A percentile compares a stretch with the other conserved stretches of the same genome.
phyloP scores from a whole-genome alignment of 2,888 invertebrate species.

The Drosophila paranaensis region DNA sequence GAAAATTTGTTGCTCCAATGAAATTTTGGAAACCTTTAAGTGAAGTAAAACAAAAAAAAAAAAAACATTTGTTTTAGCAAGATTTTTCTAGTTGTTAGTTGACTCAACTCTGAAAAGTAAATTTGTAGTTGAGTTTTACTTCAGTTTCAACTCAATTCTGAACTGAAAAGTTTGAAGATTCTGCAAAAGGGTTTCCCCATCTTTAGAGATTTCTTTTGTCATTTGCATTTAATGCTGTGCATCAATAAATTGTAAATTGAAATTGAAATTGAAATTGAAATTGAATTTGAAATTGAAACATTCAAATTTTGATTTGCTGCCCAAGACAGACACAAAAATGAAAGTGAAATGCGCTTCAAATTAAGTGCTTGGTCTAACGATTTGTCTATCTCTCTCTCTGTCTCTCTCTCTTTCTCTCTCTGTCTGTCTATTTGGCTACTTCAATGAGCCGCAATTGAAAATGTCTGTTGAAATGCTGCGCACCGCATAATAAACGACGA shows the following conservation, averaged over 20 bases:
- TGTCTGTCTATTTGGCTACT: conserved; percentile 50
- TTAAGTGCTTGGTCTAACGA: conserved; percentile 58
- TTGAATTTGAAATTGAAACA: conserved; percentile 51
- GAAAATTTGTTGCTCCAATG: no score
- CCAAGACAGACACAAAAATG: conserved; percentile 54
- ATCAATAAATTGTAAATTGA: conserved; percentile 65
- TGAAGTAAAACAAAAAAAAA: no score
- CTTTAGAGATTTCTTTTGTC: conserved; percentile 34
- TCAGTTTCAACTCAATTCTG: neutral
- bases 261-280: conserved; percentile 67
- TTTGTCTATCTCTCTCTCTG: conserved; percentile 8
- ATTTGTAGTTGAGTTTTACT: neutral
- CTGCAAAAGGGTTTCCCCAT: neutral
- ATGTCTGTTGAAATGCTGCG: conserved; percentile 71
- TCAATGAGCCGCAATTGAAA: conserved; percentile 75
- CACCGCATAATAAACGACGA: conserved; percentile 66
- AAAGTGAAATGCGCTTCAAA: conserved; percentile 79
- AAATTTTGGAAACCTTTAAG: no score
- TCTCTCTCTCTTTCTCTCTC: neutral
- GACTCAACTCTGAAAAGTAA: neutral
- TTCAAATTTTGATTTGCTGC: conserved; percentile 58
- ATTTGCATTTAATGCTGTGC: conserved; percentile 71
- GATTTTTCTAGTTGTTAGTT: neutral
- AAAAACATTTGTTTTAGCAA: neutral
- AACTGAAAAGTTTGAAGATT: neutral